Evolutionary conservation across 2,113 vertebrate genomes (phyloP).

Genomic region (Columba janthina): DNA sequence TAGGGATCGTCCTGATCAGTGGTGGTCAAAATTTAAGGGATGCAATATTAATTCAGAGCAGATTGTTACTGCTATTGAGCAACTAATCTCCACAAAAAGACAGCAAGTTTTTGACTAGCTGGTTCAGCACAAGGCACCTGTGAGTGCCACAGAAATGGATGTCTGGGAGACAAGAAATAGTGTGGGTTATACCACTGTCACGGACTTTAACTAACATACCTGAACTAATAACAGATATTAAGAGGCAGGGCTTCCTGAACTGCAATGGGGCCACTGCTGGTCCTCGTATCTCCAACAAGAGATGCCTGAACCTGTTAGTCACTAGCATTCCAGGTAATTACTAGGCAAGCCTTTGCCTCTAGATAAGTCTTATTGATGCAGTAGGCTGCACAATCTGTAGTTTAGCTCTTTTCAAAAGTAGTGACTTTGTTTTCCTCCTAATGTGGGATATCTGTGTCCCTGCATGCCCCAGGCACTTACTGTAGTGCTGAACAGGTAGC

Average conservation of each 20-base stretch:
- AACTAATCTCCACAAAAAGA: background rate
- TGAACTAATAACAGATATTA: background rate
- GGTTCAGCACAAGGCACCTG: background rate
- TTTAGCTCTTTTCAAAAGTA: background rate
- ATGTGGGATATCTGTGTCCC: background rate
- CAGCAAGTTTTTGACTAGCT: background rate
- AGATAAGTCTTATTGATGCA: background rate
- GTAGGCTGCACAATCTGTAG: background rate
- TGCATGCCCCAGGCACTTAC: background rate
- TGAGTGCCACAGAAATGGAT: accelerated
- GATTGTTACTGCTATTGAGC: background rate
- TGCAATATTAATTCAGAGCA: background rate
- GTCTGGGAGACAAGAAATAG: background rate
- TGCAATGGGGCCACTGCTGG: background rate
- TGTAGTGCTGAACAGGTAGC: background rate
- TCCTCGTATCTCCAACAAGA: background rate
- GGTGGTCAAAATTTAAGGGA: background rate
- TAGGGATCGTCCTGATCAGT: accelerated
- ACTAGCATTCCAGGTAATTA: background rate
- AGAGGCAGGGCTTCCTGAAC: background rate
- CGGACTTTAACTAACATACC: background rate
- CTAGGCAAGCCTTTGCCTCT: background rate
- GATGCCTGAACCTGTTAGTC: background rate
- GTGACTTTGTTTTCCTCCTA: background rate
- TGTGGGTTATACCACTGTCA: background rate